Base-by-base conservation (phyloP, 2,797 vertebrate genomes). In the Catharus ustulatus region DNA sequence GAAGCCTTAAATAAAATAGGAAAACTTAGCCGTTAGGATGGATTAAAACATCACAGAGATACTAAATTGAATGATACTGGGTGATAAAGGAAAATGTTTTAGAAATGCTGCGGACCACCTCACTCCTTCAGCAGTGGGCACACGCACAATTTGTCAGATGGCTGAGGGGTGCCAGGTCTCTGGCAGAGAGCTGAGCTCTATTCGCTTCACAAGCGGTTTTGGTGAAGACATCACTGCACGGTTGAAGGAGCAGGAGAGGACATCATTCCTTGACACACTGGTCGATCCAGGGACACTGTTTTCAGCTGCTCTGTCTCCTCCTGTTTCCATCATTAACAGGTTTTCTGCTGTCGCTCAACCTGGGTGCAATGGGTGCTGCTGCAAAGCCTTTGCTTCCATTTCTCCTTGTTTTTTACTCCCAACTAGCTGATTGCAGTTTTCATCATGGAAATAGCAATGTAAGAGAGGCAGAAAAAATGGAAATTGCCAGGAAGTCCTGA, bases 221-320 rank as follows among this genome's bases (percentile, higher is more conserved):
- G 73, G n/a, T 58, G 84, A 91, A 72, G 68, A 80, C 13, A n/a
- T 80, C 15, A 27, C 46, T 1, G 2, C 0, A 0, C 0, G 1
- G 40, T 18, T 95, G 79, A 78, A 83, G 73, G 58, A 93, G 29
- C 4, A 0, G 76, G 64, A 89, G 52, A 82, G 38, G 54, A 59
- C 74, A 34, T 58, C 21, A 1, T 52, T 77, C 58, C 34, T 52
- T 73, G 71, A 62, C 74, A 69, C 15, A 2, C 32, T 1, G 0
- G 23, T 92, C 2, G 0, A 71, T 93, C 59, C 43, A 46, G 48
- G 71, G 52, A 43, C 30, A 1, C 69, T n/a, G 10, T 88, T 90
- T 62, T 93, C 77, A 76, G 74, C 83, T 86, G 40, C 48, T 68
- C 49, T 29, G n/a, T 90, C 80, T 93, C 69, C 51, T 89, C 80